Evolutionary conservation across 2,113 vertebrate species (phyloP).

Genomic region (Lamprologus tigripictilis): DNA sequence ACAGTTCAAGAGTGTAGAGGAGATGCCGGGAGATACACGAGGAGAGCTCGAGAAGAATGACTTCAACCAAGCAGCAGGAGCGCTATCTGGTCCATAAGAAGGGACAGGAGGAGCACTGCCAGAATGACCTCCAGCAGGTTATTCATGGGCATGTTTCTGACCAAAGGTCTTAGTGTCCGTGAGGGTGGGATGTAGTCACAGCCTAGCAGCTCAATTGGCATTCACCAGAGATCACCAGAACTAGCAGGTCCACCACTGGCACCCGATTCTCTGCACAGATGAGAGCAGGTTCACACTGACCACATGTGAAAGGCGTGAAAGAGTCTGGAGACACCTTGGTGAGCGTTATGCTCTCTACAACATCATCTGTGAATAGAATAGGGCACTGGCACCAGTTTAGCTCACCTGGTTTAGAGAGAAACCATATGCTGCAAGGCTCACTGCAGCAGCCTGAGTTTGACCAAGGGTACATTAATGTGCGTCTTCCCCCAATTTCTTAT

Average conservation of each 20-base stretch:
- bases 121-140: background rate
- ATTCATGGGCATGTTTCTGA: background rate
- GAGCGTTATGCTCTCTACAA: accelerated
- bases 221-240: background rate
- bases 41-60: background rate
- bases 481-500: background rate
- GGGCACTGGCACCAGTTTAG: background rate
- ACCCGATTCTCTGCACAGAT: background rate
- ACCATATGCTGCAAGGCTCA: background rate
- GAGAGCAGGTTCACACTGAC: background rate
- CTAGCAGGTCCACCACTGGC: background rate
- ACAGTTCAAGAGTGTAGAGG: background rate
- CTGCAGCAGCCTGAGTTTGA: background rate
- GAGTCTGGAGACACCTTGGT: background rate
- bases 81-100: background rate
- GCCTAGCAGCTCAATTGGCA: background rate
- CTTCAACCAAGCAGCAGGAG: background rate
- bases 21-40: background rate
- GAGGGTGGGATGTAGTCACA: background rate
- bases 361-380: background rate
- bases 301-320: background rate
- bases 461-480: background rate
- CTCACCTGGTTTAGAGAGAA: background rate
- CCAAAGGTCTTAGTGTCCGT: accelerated
- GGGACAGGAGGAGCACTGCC: background rate